Percentiles rank a stretch among this genome's conserved stretches.
phyloP scores from a whole-genome alignment of 2,797 vertebrate genomes.

The Melanotaenia trifasciata region DNA sequence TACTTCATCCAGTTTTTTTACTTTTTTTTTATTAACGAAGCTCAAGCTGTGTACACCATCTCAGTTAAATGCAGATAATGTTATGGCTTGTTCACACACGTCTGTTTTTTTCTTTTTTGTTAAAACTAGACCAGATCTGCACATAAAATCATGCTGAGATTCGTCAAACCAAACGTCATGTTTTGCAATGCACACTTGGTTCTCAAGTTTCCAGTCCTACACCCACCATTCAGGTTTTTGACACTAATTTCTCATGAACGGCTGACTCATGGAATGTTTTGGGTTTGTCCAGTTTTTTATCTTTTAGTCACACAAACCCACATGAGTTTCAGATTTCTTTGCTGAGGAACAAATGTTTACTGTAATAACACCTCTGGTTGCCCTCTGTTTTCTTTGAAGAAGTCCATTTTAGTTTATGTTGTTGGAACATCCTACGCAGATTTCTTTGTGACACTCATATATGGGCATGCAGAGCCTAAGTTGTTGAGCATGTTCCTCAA shows the following conservation, averaged over 20 bases:
- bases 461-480: slow-evolving; percentile 15
- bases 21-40: slow-evolving; percentile 17
- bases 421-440: not conserved
- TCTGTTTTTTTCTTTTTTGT: not conserved
- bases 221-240: slow-evolving; percentile 47
- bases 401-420: not conserved
- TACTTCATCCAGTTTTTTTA: slow-evolving; percentile 14
- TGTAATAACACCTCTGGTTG: not conserved
- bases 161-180: slow-evolving; percentile 25
- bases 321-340: slow-evolving; percentile 17
- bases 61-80: too few species aligned
- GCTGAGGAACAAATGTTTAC: slow-evolving; percentile 26
- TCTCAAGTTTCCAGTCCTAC: slow-evolving; percentile 60
- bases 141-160: slow-evolving; percentile 18
- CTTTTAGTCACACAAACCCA: slow-evolving; percentile 41
- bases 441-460: slow-evolving; percentile 24
- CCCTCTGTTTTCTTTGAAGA: not conserved
- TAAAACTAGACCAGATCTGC: slow-evolving; percentile 20
- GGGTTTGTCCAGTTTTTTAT: slow-evolving; percentile 21
- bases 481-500: slow-evolving; percentile 8
- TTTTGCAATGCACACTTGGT: slow-evolving; percentile 46
- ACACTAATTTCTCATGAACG: slow-evolving; percentile 46
- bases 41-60: too few species aligned
- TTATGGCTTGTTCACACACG: too few species aligned
- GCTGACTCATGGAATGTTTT: slow-evolving; percentile 66